Conservation (phyloP, 1,140 invertebrate genomes). For the Drosophila dunni region DNA sequence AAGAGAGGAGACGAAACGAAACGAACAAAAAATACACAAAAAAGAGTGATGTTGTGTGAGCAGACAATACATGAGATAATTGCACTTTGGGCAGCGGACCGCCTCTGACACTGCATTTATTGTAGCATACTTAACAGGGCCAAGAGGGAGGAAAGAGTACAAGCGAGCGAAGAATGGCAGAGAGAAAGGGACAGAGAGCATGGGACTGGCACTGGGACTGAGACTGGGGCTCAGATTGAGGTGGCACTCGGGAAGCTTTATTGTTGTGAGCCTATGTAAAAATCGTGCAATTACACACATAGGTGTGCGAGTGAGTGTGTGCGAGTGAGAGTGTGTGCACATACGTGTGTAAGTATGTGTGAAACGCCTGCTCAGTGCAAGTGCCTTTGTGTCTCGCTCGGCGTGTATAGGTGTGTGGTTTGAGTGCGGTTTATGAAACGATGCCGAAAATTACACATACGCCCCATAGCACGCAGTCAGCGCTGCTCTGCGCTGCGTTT, state of each 20-base stretch:
- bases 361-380: constrained; percentile 12
- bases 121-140: constrained; percentile 81
- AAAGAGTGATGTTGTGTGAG: constrained; percentile 52
- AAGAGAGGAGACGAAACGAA: constrained; percentile 37
- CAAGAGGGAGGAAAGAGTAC: neutral
- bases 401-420: constrained; percentile 15
- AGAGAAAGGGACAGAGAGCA: neutral
- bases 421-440: constrained; percentile 74
- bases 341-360: constrained; percentile 10
- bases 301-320: constrained; percentile 11
- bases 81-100: constrained; percentile 74
- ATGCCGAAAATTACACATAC: constrained; percentile 83
- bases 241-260: constrained; percentile 57
- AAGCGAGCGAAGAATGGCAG: neutral
- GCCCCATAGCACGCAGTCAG: constrained; percentile 67
- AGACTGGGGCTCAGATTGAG: constrained; percentile 2
- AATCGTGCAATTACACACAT: constrained; percentile 68
- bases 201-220: neutral
- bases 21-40: constrained; percentile 22
- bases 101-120: constrained; percentile 80
- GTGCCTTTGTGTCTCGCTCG: constrained; percentile 15
- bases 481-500: constrained; percentile 35
- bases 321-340: constrained; percentile 12
- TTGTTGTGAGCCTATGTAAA: constrained; percentile 78
- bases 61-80: constrained; percentile 83